Percentiles rank a stretch among this genome's conserved stretches.
Evolutionary conservation across 2,113 vertebrate genomes (phyloP).

Genomic region (Hippocampus barbouri): DNA sequence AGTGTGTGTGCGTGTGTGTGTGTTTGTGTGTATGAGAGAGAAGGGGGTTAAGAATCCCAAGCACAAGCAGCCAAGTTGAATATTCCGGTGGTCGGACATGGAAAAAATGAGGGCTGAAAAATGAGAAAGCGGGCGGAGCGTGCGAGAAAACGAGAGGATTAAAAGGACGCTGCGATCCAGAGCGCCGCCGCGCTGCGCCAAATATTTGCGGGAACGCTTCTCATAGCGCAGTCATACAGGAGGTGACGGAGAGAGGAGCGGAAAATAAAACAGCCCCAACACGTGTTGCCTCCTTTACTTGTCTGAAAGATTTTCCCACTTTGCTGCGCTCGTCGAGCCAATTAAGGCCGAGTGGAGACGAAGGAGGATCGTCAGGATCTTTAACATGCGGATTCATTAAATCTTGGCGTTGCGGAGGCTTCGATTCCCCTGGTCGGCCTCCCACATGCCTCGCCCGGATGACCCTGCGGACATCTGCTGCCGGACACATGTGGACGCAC

Average conservation of each 20-base stretch:
- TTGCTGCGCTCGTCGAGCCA: constrained; percentile 19
- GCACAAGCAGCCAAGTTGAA: not conserved
- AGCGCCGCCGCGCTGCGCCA: constrained; percentile 37
- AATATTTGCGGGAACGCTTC: constrained; percentile 57
- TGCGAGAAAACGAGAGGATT: constrained; percentile 8
- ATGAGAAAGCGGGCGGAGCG: constrained; percentile 3
- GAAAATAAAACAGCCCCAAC: not conserved
- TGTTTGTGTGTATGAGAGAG: not conserved
- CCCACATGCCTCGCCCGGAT: constrained; percentile 36
- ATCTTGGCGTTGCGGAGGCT: constrained; percentile 22
- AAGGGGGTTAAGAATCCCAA: not conserved
- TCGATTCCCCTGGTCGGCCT: constrained; percentile 1
- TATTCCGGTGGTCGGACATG: constrained; percentile 6
- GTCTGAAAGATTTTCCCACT: constrained; percentile 8
- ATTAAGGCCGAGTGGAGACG: constrained; percentile 33
- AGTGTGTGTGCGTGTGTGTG: not conserved
- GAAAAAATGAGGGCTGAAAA: constrained; percentile 33
- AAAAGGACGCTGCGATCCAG: constrained; percentile 10
- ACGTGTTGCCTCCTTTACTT: not conserved
- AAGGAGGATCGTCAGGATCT: constrained; percentile 14
- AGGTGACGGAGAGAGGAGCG: not conserved
- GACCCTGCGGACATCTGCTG: constrained; percentile 49
- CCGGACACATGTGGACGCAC: constrained; percentile 31
- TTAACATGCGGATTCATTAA: constrained; percentile 34
- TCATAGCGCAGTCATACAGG: not conserved